These are phyloP conservation scores for Amazona guildingii DNA, from an alignment of 2,113 vertebrate genomes.

Conservation along the genomic window DNA sequence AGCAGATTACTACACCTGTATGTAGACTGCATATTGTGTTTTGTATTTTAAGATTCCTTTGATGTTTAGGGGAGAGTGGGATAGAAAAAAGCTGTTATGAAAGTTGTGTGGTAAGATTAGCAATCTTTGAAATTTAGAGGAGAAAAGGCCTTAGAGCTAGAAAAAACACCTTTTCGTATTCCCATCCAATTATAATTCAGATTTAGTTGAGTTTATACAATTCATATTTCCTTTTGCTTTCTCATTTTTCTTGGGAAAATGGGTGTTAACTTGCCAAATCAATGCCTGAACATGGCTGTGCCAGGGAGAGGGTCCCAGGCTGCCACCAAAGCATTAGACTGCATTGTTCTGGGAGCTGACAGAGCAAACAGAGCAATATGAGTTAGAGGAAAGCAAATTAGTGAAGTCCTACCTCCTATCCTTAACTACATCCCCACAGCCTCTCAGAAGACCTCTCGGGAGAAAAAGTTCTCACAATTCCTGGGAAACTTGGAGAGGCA, in stretches of 20 bases:
- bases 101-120: neutral
- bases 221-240: neutral
- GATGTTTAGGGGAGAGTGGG: neutral
- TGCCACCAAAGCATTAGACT: neutral
- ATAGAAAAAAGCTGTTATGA: neutral
- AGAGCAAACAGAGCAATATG: neutral
- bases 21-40: neutral
- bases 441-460: neutral
- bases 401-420: neutral
- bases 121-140: neutral
- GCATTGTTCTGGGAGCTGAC: neutral
- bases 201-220: neutral
- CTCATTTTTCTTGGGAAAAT: neutral
- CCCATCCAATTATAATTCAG: neutral
- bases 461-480: slow-evolving; percentile 25
- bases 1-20: neutral
- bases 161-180: neutral
- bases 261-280: neutral
- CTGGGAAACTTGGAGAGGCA: slow-evolving; percentile 24
- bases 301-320: neutral
- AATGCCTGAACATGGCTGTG: neutral
- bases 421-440: neutral
- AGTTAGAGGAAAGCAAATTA: neutral
- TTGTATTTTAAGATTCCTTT: neutral
- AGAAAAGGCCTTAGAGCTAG: neutral